Base-by-base conservation (phyloP, 2,797 vertebrate species). In the Poecilia wingei region DNA sequence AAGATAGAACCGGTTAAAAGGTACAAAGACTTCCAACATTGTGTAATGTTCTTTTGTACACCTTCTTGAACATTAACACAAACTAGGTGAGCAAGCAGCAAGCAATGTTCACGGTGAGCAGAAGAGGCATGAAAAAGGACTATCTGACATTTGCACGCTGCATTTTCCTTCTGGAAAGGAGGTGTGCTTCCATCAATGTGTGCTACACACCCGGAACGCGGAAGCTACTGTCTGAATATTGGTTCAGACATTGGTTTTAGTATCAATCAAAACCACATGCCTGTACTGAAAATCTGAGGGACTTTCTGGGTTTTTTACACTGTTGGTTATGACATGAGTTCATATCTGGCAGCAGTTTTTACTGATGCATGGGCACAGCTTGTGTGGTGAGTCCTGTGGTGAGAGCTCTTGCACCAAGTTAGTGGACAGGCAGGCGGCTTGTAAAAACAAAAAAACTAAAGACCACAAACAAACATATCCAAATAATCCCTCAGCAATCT, bases 381-480 rank as follows among this genome's bases (percentile, higher is more conserved):
- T 76, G 61, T n/a, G 73, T 68, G 73, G 72, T 13, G 8, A n/a
- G 73, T 74, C 59, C 53, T 79, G 86, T 33, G 88, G 81, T 72
- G 51, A 51, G 66, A 78, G 45, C 8, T 68, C 41, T 72, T 1
- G 3, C 75, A 73, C 47, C 1, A 33, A 76, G 72, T 13, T 25
- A 45, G 43, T 64, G 55, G n/a, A 14, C 4, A 7, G n/a, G 53
- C 41, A 55, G 4, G 2, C 69, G 33, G 75, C 87, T 90, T 39
- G 84, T 91, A 77, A 88, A 86, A 85, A 31, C 36, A 39, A 75
- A 88, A 76, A 72, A 68, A 70, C 41, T 8, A 2, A 45, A 39
- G 31, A 81, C 79, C 74, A 36, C 74, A 28, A 74, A 64, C 84
- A 83, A 90, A 87, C 83, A 82, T 57, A 82, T 82, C 81, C 47